phyloP scores from a whole-genome alignment of 1,140 invertebrate genomes.

The Vanessa tameamea region DNA sequence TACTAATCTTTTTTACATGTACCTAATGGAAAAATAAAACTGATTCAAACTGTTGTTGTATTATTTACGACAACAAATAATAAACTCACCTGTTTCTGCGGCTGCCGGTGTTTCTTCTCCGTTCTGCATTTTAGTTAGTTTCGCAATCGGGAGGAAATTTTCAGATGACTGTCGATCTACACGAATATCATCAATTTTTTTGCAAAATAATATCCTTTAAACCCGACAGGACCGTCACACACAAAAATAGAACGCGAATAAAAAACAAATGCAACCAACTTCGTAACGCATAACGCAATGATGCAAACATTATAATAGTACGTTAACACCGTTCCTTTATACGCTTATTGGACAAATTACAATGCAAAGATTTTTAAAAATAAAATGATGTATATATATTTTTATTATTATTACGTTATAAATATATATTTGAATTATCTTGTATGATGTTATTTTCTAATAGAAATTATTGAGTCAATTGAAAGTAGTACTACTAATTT shows the following conservation, averaged over 20 bases:
- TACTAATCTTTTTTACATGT: conserved; percentile 37
- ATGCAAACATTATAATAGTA: conserved; percentile 37
- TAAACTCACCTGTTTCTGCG: conserved; percentile 65
- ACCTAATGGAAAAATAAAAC: conserved; percentile 53
- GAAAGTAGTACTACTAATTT: no score
- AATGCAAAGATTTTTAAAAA: no score
- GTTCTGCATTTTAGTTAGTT: conserved; percentile 71
- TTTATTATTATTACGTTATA: no score
- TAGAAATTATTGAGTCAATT: no score
- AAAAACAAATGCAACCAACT: conserved; percentile 77
- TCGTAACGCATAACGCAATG: conserved; percentile 44
- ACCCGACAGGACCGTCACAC: conserved; percentile 74
- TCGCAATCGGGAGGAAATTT: conserved; percentile 59
- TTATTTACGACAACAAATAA: conserved; percentile 65
- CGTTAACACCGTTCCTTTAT: conserved; percentile 1
- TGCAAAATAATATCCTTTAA: conserved; percentile 63
- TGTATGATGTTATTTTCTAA: no score
- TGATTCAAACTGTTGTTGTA: conserved; percentile 56
- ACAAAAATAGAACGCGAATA: conserved; percentile 80
- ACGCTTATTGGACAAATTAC: not conserved
- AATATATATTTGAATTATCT: no score
- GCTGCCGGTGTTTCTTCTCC: conserved; percentile 65
- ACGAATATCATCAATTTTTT: conserved; percentile 65
- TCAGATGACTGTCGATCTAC: conserved; percentile 52
- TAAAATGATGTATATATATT: no score